Evolutionary conservation across 2,113 vertebrate species (phyloP).

Genomic region (Tylochromis polylepis): DNA sequence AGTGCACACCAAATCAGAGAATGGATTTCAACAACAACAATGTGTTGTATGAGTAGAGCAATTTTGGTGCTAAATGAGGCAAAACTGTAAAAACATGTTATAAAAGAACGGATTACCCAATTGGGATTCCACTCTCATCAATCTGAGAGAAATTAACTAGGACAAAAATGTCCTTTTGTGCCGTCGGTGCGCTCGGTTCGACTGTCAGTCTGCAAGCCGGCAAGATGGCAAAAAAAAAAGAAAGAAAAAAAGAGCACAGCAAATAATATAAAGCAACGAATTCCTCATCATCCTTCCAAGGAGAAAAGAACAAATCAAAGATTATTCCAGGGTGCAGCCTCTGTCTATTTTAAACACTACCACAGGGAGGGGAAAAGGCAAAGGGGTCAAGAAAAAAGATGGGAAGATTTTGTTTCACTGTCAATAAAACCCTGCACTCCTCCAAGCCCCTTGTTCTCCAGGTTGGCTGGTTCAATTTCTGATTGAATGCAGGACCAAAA

Average conservation of each 20-base stretch:
- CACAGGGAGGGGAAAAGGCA: not conserved
- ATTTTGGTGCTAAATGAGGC: not conserved
- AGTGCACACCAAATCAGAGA: not conserved
- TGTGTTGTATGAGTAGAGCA: not conserved
- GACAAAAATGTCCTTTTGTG: not conserved
- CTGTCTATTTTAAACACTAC: conserved; percentile 18
- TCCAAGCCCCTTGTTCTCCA: conserved; percentile 16
- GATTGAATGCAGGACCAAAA: conserved; percentile 57
- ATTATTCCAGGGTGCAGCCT: not conserved
- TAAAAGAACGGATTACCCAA: not conserved
- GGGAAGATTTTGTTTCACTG: conserved; percentile 38
- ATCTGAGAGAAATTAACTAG: not conserved
- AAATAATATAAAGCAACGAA: not conserved
- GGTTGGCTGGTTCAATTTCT: conserved; percentile 52
- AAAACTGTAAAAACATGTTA: not conserved
- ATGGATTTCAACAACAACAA: not conserved
- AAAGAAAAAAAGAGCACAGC: not conserved
- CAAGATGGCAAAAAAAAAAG: not conserved
- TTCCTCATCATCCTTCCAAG: not conserved
- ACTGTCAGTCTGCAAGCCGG: not conserved
- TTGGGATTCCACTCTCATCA: not conserved
- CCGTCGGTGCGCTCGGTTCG: not conserved
- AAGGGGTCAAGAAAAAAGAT: conserved; percentile 16
- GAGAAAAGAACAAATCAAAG: conserved; percentile 4
- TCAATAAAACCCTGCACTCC: conserved; percentile 46